Conservation (phyloP, 2,888 invertebrate species). For the Dione vanillae region DNA sequence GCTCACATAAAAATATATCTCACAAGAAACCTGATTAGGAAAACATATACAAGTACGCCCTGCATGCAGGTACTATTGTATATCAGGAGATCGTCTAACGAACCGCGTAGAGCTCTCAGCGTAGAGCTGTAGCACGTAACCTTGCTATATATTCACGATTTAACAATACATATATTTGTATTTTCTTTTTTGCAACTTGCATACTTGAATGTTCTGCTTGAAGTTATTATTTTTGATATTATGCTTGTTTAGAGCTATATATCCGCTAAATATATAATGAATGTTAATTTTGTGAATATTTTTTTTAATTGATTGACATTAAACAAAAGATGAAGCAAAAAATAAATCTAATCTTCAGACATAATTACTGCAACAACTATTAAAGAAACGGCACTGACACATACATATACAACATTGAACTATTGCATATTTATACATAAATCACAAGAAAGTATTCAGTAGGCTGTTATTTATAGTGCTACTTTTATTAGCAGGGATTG, state of each 20-base stretch:
- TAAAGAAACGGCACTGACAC: not conserved
- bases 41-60: not conserved
- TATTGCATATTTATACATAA: conserved; percentile 22
- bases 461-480: conserved; percentile 16
- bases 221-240: too few species aligned
- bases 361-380: not conserved
- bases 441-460: conserved; percentile 19
- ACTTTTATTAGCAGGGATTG: not conserved
- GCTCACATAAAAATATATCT: too few species aligned
- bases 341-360: not conserved
- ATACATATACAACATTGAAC: conserved; percentile 18
- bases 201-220: not conserved
- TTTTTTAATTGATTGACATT: too few species aligned
- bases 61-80: not conserved
- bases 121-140: too few species aligned
- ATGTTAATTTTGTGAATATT: too few species aligned
- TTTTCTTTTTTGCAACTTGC: not conserved
- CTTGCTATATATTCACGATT: not conserved
- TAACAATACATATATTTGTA: not conserved
- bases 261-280: too few species aligned
- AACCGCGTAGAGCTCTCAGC: conserved; percentile 3
- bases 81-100: conserved; percentile 12
- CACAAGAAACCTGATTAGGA: conserved; percentile 12
- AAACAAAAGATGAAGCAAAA: too few species aligned
- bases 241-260: too few species aligned